These are phyloP conservation scores for Sitobion miscanthi DNA, from an alignment of 1,140 invertebrate genomes.

Conservation along the genomic window DNA sequence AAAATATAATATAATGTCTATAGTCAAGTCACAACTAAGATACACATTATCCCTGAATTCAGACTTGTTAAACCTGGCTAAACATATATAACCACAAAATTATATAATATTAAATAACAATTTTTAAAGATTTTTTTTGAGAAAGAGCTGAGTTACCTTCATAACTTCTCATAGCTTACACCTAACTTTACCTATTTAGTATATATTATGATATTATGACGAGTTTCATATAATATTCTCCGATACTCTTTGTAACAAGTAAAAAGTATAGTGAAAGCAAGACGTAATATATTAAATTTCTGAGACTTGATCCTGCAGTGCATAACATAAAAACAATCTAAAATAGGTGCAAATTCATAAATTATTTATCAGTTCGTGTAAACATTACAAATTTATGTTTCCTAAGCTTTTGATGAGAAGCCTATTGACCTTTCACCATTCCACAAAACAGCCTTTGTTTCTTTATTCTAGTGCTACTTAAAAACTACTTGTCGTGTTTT, in stretches of 20 bases:
- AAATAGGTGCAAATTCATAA: neutral
- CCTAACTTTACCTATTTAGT: too few relatives aligned
- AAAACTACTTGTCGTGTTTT: neutral
- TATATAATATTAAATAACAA: too few relatives aligned
- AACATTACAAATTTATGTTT: neutral
- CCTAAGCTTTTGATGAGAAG: neutral
- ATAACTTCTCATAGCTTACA: too few relatives aligned
- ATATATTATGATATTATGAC: too few relatives aligned
- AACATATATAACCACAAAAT: too few relatives aligned
- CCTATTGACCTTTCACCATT: neutral
- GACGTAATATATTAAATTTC: neutral
- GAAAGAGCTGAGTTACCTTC: too few relatives aligned
- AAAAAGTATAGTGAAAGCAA: neutral
- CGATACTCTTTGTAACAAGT: neutral
- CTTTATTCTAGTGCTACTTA: neutral
- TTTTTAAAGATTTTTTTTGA: too few relatives aligned
- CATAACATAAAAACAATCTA: neutral
- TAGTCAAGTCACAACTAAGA: too few relatives aligned
- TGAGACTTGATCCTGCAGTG: neutral
- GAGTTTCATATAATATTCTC: too few relatives aligned
- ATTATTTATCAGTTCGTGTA: conserved; percentile 9
- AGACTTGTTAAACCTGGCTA: too few relatives aligned
- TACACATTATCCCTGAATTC: too few relatives aligned
- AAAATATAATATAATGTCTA: too few relatives aligned
- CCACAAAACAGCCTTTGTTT: neutral